Evolutionary conservation across 30 jellyfish, hydroid and myxozoan genomes (phyloP), one percentile per base, ranked within the genome.

Genomic region (Mastigias papua): DNA sequence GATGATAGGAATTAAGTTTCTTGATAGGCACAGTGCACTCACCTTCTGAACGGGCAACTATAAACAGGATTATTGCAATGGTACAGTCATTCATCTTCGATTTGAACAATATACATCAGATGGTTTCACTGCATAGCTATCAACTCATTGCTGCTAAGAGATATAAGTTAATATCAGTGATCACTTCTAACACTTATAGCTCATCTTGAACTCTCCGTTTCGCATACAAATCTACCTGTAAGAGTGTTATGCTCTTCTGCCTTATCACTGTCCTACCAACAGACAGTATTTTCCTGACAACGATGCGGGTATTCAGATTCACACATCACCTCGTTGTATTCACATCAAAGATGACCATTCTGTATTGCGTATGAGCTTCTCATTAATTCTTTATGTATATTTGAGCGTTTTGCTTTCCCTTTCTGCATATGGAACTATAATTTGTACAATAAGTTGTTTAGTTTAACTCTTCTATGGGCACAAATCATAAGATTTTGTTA

Each of bases 371-470:
- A 7, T 63, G n/a, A n/a, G 37, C 20, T n/a, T n/a, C 15, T 27
- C 42, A 63, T 63, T 63, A 63, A 63, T 63, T 63, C 74, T 63
- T 63, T 63, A 63, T 63, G 74, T 1, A 15, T 11, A 63, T 23
- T 22, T 22, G 13, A 4, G 42, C 42, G 23, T 27, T 63, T 63
- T 27, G 74, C 15, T 17, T 1, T 63, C 70, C n/a, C 54, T 37
- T 37, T 5, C 54, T 37, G 54, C 11, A 37, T 3, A 5, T 37
- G 54, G 54, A 3, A 11, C 11, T 37, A 3, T 37, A 37, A 3
- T 11, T 3, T 37, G 54, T 3, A 37, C 54, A 5, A 5, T 37
- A 37, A 5, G 11, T 11, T 11, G 11, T 11, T 11, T 11, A 37
- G 5, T 37, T 37, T 37, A 3, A 3, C 54, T 5, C 11, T 5